These are phyloP conservation scores for Coluber constrictor DNA, from an alignment of 2,797 vertebrate genomes.

Conservation along the genomic window DNA sequence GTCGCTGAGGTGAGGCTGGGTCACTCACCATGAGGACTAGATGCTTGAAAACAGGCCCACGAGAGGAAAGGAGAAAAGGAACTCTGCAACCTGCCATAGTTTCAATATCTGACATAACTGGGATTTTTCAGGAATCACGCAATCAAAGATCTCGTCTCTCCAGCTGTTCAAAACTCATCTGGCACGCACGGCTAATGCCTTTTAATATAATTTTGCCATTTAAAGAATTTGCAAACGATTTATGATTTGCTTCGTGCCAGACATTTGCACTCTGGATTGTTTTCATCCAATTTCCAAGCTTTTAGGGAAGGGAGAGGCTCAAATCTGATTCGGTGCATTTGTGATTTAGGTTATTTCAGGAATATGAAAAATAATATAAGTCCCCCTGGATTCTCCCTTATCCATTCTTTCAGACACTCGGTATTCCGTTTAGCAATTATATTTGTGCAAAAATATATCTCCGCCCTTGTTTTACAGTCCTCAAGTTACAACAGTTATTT, in stretches of 20 bases:
- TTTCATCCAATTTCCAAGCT: not conserved
- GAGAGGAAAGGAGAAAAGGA: not conserved
- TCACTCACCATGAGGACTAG: not conserved
- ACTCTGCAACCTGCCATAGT: not conserved
- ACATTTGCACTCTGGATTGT: not conserved
- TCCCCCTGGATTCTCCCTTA: too few relatives aligned
- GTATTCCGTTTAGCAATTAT: not conserved
- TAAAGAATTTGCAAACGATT: not conserved
- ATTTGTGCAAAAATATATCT: not conserved
- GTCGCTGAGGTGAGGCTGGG: not conserved
- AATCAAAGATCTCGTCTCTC: not conserved
- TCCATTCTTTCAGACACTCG: too few relatives aligned
- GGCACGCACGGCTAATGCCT: not conserved
- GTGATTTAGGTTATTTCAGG: not conserved
- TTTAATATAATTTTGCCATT: not conserved
- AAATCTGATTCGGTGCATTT: not conserved
- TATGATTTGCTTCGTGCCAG: not conserved
- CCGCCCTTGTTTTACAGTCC: not conserved
- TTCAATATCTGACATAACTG: not conserved
- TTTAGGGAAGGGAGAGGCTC: not conserved
- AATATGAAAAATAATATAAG: not conserved
- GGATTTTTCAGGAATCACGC: not conserved
- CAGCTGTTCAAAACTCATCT: not conserved
- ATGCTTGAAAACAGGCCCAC: not conserved
- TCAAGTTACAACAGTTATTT: not conserved